Base-by-base conservation (phyloP, 1,140 invertebrate species). In the Stegodyphus mimosarum region DNA sequence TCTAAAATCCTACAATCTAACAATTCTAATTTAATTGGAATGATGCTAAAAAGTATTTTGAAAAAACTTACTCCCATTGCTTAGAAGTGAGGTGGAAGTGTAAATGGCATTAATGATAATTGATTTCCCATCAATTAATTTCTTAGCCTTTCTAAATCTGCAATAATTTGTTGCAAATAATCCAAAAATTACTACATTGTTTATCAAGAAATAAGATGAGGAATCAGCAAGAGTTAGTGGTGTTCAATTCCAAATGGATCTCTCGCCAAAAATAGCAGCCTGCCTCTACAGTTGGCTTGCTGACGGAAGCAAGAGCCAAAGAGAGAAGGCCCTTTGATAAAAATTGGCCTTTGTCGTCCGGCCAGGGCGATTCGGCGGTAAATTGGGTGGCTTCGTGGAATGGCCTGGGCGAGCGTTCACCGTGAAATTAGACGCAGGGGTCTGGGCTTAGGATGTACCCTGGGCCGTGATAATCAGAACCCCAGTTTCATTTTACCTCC, bases 331-430 rank as follows among this genome's bases (percentile, higher is more conserved):
- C 51, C 73, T 80, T 84, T 84, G 81, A 84, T 84, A 84, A 84
- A 84, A 84, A 84, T 84, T 75, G 81, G 81, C 81, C 81, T 84
- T 84, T 84, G 81, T 84, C 81, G 81, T 84, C 81, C 81, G 73
- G 81, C 81, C 81, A 76, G 81, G 72, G 81, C 81, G 81, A 84
- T 84, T 84, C 81, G 73, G 81, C 81, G 81, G 81, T 84, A 84
- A 84, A 84, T 84, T 84, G 81, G 81, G 81, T 84, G 81, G 81
- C 81, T 84, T 75, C 81, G 50, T 76, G 81, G 81, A 84, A 84
- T 84, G 81, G 81, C 73, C 81, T 63, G 64, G 72, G 64, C 60
- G 81, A 13, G 63, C 81, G 81, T n/a, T 84, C 81, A 84, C 81
- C 81, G 81, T 84, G 81, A 84, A 84, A 84, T 84, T 84, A 84